These are phyloP conservation scores for Hippoglossus hippoglossus DNA, from an alignment of 2,797 vertebrate genomes.

Conservation along the genomic window DNA sequence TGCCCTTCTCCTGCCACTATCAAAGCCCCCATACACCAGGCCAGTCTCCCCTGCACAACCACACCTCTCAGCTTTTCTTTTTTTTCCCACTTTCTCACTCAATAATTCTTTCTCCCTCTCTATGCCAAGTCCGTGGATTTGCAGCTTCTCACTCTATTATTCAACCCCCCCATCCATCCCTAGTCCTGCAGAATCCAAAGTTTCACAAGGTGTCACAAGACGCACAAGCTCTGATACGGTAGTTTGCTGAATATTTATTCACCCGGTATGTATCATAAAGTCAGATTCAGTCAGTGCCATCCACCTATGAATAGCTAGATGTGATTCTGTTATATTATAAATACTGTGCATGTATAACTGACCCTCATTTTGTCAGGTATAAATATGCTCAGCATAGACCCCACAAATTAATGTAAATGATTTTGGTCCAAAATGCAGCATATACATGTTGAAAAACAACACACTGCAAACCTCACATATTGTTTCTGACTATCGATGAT, in stretches of 20 bases:
- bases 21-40: constrained; percentile 35
- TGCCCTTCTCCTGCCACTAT: constrained; percentile 42
- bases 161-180: constrained; percentile 19
- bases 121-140: constrained; percentile 33
- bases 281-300: background rate
- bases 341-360: background rate
- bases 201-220: constrained; percentile 3
- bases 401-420: background rate
- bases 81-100: constrained; percentile 41
- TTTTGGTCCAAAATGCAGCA: no score
- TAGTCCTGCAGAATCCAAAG: constrained; percentile 23
- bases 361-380: background rate
- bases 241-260: background rate
- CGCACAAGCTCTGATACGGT: constrained; percentile 1
- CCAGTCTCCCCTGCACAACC: constrained; percentile 14
- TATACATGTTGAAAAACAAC: no score
- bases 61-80: constrained; percentile 17
- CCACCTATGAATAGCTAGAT: background rate
- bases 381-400: background rate
- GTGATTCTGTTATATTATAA: background rate
- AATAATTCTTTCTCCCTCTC: constrained; percentile 48
- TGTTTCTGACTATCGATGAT: background rate
- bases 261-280: background rate
- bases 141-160: constrained; percentile 52
- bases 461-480: background rate